Base-by-base conservation (phyloP, 2,888 invertebrate genomes). In the Liodrosophila aerea region DNA sequence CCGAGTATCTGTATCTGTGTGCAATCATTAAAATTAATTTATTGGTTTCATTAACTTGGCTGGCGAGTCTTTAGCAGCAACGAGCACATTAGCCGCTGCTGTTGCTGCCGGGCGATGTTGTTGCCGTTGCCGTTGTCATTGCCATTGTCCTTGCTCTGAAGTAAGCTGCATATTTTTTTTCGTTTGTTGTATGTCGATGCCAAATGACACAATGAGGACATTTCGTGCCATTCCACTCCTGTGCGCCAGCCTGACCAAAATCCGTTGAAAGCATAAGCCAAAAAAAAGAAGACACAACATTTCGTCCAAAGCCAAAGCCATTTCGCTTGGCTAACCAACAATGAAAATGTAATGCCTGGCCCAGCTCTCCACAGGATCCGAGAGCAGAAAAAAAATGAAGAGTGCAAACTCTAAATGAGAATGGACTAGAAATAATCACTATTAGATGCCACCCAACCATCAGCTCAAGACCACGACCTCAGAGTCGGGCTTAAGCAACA, bases 11-110 rank as follows among this genome's bases (percentile, higher is more conserved):
- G 68, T 64, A 47, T 59, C 61, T 64, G 67, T 74, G 77, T 77
- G 78, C 71, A 80, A 71, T 86, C 82, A 85, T 84, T 82, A 81
- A 82, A 86, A 87, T 87, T 86, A 87, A 87, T 87, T 87, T 87
- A 88, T 88, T 86, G 83, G 82, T 76, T 86, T 85, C 87, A 88
- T 87, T 88, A 86, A 81, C 86, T 88, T 70, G 75, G 59, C 78
- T 66, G 58, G 60, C 58, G 60, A 71, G 76, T 67, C 75, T 75
- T 80, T 81, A 77, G 76, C 69, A 59, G 64, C 74, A 47, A 54
- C 62, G 59, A 64, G 76, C 51, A 73, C 73, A 78, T 78, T 74
- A 77, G 80, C 71, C 64, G 41, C 57, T 53, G 41, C 45, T 50
- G 54, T 41, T 37, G 49, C 60, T 46, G 50, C 9, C 47, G 7